Base-by-base conservation (phyloP, 1,140 invertebrate species). In the Trichonephila clavipes region DNA sequence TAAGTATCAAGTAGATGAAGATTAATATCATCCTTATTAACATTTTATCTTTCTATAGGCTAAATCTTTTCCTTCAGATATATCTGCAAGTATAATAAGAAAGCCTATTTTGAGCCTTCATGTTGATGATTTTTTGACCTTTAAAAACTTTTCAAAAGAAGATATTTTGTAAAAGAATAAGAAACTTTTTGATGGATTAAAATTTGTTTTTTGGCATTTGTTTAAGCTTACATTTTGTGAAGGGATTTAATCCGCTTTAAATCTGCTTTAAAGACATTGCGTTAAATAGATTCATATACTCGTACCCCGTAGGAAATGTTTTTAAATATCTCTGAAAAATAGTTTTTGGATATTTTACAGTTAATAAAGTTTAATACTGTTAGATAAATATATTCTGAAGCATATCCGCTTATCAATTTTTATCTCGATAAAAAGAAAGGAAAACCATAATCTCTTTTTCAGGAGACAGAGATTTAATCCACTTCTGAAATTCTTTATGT, bases 61-160 rank as follows among this genome's bases (percentile, higher is more conserved):
- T 2, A 18, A 64, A 64, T 21, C 62, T 6, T 64, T 18, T 64
- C 16, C 16, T 6, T 64, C 16, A 64, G 10, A 51, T 51, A 18
- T 64, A 64, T 64, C 62, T 64, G 62, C 62, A 64, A 64, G 62
- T 64, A 64, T 64, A 64, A 64, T 64, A 64, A 64, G 62, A 64
- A 19, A 64, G 16, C 62, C 0, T 19, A 7, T 64, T 64, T 18
- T 19, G 6, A 64, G 18, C 21, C 4, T 64, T 64, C 5, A 21
- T 19, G 16, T 6, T 64, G 16, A 64, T 19, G 16, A 21, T 64
- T 19, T 64, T 64, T 19, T 64, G 16, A 19, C 61, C 19, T 64
- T 6, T 6, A 18, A 64, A 64, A 64, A 64, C 16, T 21, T 64
- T 19, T 19, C 19, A 4, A 21, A 19, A 64, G 6, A 21, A 6